Percentiles rank a stretch among this genome's conserved stretches.
Conservation (phyloP, 2,113 vertebrate species). For the Hypomesus transpacificus region DNA sequence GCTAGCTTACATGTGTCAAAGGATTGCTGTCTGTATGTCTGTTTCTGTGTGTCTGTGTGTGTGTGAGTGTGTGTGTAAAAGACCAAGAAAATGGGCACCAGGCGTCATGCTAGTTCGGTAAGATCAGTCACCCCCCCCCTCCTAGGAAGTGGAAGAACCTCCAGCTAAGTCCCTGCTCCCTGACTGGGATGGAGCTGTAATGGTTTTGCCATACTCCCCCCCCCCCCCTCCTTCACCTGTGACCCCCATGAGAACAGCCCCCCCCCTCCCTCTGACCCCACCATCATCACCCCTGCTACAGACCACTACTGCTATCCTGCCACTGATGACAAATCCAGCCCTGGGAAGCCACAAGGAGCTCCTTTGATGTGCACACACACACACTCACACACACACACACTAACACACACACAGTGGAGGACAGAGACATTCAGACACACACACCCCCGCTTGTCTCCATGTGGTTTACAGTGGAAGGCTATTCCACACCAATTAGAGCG, state of each 20-base stretch:
- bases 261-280: conserved; percentile 4
- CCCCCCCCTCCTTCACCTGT: conserved; percentile 8
- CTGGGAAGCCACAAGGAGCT: not conserved
- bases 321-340: conserved; percentile 7
- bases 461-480: not conserved
- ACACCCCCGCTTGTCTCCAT: not conserved
- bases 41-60: not conserved
- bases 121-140: not conserved
- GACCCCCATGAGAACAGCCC: conserved; percentile 10
- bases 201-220: conserved; percentile 17
- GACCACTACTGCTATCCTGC: not conserved
- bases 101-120: not conserved
- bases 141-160: not conserved
- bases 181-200: conserved; percentile 4
- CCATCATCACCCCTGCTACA: not conserved
- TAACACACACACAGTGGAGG: not conserved
- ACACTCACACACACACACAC: not conserved
- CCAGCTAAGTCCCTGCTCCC: not conserved
- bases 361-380: conserved; percentile 7
- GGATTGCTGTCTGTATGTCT: not conserved
- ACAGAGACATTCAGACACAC: not conserved
- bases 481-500: conserved; percentile 3
- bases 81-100: not conserved
- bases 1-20: not conserved
- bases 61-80: not conserved